Evolutionary conservation across 1,140 invertebrate species (phyloP), one percentile per base, ranked within the genome.

Genomic region (Whitmania pigra): DNA sequence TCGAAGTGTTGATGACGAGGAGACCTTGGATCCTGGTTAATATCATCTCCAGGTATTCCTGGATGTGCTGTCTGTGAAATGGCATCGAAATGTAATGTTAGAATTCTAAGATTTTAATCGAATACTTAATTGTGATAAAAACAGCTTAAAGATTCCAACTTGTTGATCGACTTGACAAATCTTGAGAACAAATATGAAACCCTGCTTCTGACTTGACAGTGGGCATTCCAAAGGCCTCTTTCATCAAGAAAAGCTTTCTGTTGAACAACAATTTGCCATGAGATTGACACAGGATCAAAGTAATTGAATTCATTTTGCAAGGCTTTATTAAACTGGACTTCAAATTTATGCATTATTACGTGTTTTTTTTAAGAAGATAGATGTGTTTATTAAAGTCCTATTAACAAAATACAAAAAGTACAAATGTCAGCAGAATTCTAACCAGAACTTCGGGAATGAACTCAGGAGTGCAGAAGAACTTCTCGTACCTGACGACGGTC

Each of bases 401-500:
- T 36, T 36, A 36, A 36, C 6, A 36, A 36, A 36, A 36, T 3
- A 36, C 31, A 36, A 63, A 63, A 25, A 1, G 6, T 25, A 31
- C 1, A 22, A 63, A 15, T 31, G 5, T 36, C 2, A 6, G 31
- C 18, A 57, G 71, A 31, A 29, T 15, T 74, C 78, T 79, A 75
- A 84, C 82, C 70, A 86, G 75, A 29, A 84, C 81, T 57, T 81
- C 78, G 22, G 82, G 81, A 73, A 86, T 83, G 75, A 82, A 81
- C 43, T 85, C 79, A 9, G 83, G 80, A 55, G 78, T 77, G 31
- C 76, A 73, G 76, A 86, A 86, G 78, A 86, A 86, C 74, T 85
- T 86, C 71, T 86, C 85, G 77, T 86, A 87, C 49, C 86, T 80
- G 6, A 84, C 81, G 70, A 84, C 80, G 43, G 83, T 84, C 76